phyloP scores from a whole-genome alignment of 2,113 vertebrate species.

The Eurypyga helias region DNA sequence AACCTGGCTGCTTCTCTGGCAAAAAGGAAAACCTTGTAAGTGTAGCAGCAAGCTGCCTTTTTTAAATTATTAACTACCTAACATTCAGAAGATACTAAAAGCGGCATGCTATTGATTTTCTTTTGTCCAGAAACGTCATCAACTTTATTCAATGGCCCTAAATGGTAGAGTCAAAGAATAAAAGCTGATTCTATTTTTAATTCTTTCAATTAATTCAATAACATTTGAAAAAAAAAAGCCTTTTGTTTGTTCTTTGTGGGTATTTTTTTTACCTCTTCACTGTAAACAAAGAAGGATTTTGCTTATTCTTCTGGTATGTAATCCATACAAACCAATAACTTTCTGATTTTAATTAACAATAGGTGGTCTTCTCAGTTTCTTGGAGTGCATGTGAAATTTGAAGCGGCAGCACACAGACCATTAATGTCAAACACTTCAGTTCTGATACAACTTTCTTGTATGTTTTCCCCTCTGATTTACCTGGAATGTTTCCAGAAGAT shows the following conservation, averaged over 20 bases:
- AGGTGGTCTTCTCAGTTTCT: background rate
- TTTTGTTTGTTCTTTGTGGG: background rate
- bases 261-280: background rate
- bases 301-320: background rate
- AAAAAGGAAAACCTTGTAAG: conserved; percentile 11
- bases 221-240: background rate
- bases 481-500: background rate
- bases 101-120: conserved; percentile 43
- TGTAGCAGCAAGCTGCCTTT: background rate
- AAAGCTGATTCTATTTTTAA: conserved; percentile 15
- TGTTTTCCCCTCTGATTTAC: background rate
- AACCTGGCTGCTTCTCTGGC: background rate
- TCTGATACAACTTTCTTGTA: background rate
- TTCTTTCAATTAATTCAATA: background rate
- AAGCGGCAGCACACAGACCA: background rate
- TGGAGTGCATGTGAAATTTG: background rate
- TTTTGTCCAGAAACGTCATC: background rate
- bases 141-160: background rate
- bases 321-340: background rate
- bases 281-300: background rate
- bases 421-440: background rate
- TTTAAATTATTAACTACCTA: conserved; percentile 54
- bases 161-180: background rate
- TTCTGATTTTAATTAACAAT: background rate
- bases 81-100: conserved; percentile 30